Evolutionary conservation across 2,113 vertebrate genomes (phyloP).

Genomic region (Pituophis catenifer): DNA sequence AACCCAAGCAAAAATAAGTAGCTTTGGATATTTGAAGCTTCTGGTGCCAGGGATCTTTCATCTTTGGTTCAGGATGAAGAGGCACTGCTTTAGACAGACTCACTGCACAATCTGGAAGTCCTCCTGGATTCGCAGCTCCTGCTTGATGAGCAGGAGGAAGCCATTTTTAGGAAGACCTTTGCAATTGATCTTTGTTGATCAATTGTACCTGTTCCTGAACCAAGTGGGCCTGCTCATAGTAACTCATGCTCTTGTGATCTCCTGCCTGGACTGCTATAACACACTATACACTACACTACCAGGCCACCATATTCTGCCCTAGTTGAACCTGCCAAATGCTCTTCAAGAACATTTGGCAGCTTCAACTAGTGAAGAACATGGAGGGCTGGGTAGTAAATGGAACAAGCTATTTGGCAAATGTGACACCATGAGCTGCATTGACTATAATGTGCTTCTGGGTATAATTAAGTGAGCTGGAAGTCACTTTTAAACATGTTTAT

Average conservation of each 20-base stretch:
- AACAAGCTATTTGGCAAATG: neutral
- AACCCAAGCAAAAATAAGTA: neutral
- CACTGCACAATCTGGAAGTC: neutral
- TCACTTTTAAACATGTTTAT: neutral
- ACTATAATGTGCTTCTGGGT: neutral
- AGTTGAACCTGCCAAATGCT: too few species aligned
- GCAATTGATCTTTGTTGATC: neutral
- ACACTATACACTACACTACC: neutral
- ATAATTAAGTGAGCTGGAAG: neutral
- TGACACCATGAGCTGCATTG: neutral
- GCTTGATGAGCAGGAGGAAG: neutral
- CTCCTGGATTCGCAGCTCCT: neutral
- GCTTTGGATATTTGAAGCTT: neutral
- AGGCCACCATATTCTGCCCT: too few species aligned
- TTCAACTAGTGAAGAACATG: neutral
- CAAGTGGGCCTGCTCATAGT: neutral
- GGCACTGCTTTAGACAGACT: neutral
- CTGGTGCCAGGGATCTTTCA: neutral
- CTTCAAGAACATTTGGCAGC: neutral
- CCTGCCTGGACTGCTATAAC: neutral
- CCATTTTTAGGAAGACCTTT: neutral
- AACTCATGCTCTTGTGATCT: neutral
- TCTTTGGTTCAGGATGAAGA: neutral
- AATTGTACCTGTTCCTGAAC: neutral
- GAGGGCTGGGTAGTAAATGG: neutral